A percentile compares a stretch with the other conserved stretches of the same genome.
These are phyloP conservation scores for Parnassius mnemosyne DNA, from an alignment of 2,888 invertebrate genomes.

Conservation along the genomic window DNA sequence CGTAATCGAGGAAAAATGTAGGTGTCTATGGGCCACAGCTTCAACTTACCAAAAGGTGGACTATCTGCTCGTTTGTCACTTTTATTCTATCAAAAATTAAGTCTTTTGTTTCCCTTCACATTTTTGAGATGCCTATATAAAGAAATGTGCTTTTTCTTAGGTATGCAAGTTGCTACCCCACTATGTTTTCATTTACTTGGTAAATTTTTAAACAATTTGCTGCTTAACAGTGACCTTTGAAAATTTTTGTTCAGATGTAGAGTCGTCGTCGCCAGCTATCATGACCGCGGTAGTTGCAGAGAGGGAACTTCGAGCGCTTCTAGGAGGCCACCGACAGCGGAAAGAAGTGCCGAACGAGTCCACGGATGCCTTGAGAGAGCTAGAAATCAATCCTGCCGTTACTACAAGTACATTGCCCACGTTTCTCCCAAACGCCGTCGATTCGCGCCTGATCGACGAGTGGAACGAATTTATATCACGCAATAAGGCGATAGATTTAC, in stretches of 20 bases:
- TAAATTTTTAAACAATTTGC: no score
- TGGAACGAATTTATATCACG: conserved; percentile 54
- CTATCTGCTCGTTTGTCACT: no score
- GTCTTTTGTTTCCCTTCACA: no score
- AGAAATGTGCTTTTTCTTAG: no score
- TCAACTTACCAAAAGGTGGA: no score
- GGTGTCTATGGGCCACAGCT: no score
- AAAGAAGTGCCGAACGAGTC: conserved; percentile 34
- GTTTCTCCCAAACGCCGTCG: conserved; percentile 45
- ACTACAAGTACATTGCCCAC: conserved; percentile 13
- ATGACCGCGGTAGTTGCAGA: conserved; percentile 48
- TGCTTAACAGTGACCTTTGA: neutral
- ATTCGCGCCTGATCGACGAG: conserved; percentile 39
- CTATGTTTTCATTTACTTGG: no score
- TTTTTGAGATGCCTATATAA: no score
- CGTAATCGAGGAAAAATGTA: no score
- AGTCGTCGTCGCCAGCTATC: conserved; percentile 17
- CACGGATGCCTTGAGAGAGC: conserved; percentile 17
- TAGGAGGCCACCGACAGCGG: conserved; percentile 49
- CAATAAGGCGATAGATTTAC: conserved; percentile 36
- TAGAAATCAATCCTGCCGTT: neutral
- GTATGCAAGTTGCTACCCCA: no score
- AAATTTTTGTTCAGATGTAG: conserved; percentile 15
- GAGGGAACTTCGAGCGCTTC: conserved; percentile 53
- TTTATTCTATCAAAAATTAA: no score